phyloP scores from a whole-genome alignment of 2,797 vertebrate genomes.

The Avahi laniger region DNA sequence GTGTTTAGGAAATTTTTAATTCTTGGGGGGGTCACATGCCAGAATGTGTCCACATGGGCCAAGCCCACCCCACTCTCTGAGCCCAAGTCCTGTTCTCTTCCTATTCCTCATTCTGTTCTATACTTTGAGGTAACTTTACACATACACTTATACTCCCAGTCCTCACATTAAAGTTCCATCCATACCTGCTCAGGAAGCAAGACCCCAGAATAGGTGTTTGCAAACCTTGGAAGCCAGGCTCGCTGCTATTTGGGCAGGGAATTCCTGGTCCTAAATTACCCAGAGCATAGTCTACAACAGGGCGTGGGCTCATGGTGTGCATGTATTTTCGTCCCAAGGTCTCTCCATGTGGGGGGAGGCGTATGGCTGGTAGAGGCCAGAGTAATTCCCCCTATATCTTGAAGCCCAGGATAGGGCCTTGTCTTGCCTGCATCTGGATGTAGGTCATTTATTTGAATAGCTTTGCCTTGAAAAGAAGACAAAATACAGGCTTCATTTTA shows the following conservation, averaged over 20 bases:
- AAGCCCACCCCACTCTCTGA: neutral
- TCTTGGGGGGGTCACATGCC: neutral
- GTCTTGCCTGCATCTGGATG: neutral
- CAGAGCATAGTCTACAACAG: neutral
- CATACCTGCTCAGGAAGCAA: neutral
- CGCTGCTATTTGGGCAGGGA: neutral
- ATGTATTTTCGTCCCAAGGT: neutral
- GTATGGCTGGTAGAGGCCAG: neutral
- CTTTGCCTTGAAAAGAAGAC: neutral
- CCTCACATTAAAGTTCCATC: neutral
- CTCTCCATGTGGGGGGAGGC: neutral
- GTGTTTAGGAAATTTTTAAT: neutral
- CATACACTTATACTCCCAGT: neutral
- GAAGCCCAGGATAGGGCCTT: neutral
- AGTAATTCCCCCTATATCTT: neutral
- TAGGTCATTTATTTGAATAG: neutral
- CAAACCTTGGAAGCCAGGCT: neutral
- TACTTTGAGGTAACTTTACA: neutral
- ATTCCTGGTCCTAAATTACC: neutral
- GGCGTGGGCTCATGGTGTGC: neutral
- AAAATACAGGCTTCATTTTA: constrained; percentile 16
- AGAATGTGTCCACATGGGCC: neutral
- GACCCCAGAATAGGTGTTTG: neutral
- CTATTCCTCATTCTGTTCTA: neutral
- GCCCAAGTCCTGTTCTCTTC: neutral